Evolutionary conservation across 1,140 invertebrate species (phyloP).

Genomic region (Rhyacophila brunnea): DNA sequence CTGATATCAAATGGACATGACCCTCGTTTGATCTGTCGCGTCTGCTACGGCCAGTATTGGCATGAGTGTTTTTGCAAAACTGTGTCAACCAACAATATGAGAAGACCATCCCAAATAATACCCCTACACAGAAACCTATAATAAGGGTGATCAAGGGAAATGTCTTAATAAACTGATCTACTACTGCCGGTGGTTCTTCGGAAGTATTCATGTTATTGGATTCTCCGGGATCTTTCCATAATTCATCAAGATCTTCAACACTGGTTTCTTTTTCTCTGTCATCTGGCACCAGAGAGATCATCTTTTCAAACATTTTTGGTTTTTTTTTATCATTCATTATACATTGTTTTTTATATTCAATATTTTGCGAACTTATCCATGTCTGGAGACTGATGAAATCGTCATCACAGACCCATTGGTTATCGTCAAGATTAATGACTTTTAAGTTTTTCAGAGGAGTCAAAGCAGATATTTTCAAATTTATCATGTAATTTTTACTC

Average conservation of each 20-base stretch:
- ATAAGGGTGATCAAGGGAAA: slow-evolving; percentile 47
- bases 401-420: slow-evolving; percentile 48
- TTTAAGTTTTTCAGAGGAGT: slow-evolving; percentile 45
- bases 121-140: slow-evolving; percentile 47
- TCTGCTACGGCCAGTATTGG: slow-evolving; percentile 35
- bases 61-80: slow-evolving; percentile 39
- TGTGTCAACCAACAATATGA: slow-evolving; percentile 48
- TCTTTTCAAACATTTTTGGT: slow-evolving; percentile 48
- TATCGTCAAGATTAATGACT: slow-evolving; percentile 46
- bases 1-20: slow-evolving; percentile 31
- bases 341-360: slow-evolving; percentile 44
- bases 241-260: slow-evolving; percentile 38
- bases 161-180: slow-evolving; percentile 46
- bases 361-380: slow-evolving; percentile 42
- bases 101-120: slow-evolving; percentile 45
- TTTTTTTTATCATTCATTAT: slow-evolving; percentile 5
- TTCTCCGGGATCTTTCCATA: slow-evolving; percentile 41
- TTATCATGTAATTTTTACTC: slow-evolving; percentile 51
- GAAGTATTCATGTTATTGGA: slow-evolving; percentile 5
- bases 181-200: slow-evolving; percentile 38
- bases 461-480: slow-evolving; percentile 45
- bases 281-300: slow-evolving; percentile 40
- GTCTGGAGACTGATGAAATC: slow-evolving; percentile 44
- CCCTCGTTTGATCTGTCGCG: slow-evolving; percentile 30
- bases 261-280: slow-evolving; percentile 29